These are phyloP conservation scores for Elephantulus edwardii DNA, from an alignment of 2,113 vertebrate genomes.

Conservation along the genomic window DNA sequence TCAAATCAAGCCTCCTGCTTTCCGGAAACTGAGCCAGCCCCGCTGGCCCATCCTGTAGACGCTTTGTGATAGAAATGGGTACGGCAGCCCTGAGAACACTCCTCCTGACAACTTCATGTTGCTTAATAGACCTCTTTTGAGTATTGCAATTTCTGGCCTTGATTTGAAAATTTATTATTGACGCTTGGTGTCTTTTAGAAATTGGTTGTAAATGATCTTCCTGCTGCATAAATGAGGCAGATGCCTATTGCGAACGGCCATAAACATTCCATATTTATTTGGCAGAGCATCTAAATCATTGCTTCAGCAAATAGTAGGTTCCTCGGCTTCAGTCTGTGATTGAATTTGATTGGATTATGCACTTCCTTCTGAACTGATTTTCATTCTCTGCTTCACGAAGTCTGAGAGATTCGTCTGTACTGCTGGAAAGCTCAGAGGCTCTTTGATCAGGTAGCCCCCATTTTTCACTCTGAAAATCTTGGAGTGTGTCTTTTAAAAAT, in stretches of 20 bases:
- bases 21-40: not conserved
- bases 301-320: constrained; percentile 33
- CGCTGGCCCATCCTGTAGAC: not conserved
- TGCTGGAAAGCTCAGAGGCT: not conserved
- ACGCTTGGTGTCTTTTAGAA: constrained; percentile 59
- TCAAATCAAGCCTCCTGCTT: not conserved
- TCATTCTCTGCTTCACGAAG: constrained; percentile 53
- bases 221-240: constrained; percentile 55
- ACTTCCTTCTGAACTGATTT: constrained; percentile 42
- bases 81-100: constrained; percentile 45
- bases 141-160: constrained; percentile 48
- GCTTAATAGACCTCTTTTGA: constrained; percentile 62
- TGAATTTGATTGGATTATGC: not conserved
- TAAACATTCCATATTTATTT: constrained; percentile 39
- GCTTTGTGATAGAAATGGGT: constrained; percentile 45
- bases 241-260: constrained; percentile 32
- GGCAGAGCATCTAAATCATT: constrained; percentile 45
- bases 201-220: constrained; percentile 63
- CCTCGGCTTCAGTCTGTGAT: not conserved
- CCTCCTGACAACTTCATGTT: constrained; percentile 50
- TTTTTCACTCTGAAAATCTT: constrained; percentile 34
- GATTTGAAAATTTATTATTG: constrained; percentile 71
- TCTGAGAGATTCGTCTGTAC: not conserved
- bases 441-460: constrained; percentile 9
- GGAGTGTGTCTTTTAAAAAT: constrained; percentile 36